phyloP scores from a whole-genome alignment of 2,888 invertebrate genomes.

The Calameuta idolon region DNA sequence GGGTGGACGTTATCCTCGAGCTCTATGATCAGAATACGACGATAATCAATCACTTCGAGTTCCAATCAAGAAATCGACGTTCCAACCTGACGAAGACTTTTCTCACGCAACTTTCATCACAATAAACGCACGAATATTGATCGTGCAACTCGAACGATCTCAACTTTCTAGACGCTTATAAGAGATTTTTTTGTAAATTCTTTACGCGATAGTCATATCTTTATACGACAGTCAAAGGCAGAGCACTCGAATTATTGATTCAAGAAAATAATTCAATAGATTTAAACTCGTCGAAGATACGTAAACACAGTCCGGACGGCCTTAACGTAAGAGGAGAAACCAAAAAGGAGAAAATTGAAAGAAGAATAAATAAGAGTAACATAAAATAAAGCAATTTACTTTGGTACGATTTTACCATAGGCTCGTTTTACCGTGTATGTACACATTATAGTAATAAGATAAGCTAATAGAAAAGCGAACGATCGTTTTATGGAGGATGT shows the following conservation, averaged over 20 bases:
- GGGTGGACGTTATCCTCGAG: background rate
- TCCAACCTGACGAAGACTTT: background rate
- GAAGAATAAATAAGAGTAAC: background rate
- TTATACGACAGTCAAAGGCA: background rate
- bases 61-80: background rate
- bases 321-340: background rate
- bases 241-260: background rate
- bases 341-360: background rate
- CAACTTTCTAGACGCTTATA: background rate
- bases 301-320: background rate
- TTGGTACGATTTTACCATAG: slow-evolving; percentile 45
- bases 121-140: background rate
- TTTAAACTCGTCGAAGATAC: background rate
- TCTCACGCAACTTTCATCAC: background rate
- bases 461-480: slow-evolving; percentile 2
- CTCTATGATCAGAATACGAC: background rate
- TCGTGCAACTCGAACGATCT: background rate
- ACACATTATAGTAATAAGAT: background rate
- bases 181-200: background rate
- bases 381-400: slow-evolving; percentile 21
- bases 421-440: slow-evolving; percentile 11
- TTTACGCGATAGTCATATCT: background rate
- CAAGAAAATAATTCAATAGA: background rate
- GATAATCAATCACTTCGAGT: background rate
- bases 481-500: slow-evolving; percentile 29